Conservation (phyloP, 2,888 invertebrate genomes). For the Thera obeliscata region DNA sequence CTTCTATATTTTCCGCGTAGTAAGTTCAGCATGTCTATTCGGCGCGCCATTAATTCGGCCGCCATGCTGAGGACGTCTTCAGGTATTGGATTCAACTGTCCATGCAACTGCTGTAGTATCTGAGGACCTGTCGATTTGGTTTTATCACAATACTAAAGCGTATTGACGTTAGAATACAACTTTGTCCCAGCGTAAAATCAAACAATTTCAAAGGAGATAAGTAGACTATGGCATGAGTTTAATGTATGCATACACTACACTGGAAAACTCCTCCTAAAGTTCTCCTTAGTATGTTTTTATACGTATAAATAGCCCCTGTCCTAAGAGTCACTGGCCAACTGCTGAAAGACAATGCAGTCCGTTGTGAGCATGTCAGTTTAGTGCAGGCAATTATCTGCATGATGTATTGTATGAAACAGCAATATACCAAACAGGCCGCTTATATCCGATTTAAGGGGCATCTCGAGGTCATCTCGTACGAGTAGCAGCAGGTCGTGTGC, state of each 20-base stretch:
- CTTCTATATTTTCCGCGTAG: conserved; percentile 59
- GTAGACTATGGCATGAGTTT: neutral
- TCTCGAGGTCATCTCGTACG: conserved; percentile 58
- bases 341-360: neutral
- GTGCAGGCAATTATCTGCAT: neutral
- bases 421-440: conserved; percentile 58
- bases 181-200: neutral
- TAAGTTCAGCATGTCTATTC: conserved; percentile 64
- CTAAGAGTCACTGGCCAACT: no score
- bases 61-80: conserved; percentile 63
- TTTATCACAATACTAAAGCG: neutral
- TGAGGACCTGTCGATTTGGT: conserved; percentile 55
- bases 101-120: conserved; percentile 61
- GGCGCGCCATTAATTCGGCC: conserved; percentile 68
- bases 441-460: conserved; percentile 56
- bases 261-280: neutral
- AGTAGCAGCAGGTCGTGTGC: conserved; percentile 70
- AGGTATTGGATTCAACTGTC: conserved; percentile 65
- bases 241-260: neutral
- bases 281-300: no score
- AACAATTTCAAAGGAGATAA: no score
- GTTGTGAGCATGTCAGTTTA: neutral
- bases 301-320: no score
- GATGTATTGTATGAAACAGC: neutral
- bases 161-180: no score